Evolutionary conservation across 2,888 invertebrate species (phyloP), one percentile per base, ranked within the genome.

Genomic region (Lapara coniferarum): DNA sequence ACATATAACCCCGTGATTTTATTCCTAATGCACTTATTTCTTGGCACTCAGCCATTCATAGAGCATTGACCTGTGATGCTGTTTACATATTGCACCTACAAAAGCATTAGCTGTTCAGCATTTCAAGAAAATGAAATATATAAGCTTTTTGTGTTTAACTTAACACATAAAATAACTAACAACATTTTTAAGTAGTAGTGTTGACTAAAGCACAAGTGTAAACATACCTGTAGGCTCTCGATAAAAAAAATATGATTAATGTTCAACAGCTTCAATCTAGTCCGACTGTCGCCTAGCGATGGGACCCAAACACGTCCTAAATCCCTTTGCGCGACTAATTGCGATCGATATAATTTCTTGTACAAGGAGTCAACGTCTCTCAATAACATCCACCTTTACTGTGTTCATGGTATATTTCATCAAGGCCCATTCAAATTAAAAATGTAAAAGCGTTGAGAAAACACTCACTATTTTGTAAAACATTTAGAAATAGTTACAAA

Each of bases 241-340:
- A 51, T n/a, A 49, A 19, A n/a, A 14, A 57, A 49, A 14, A 49
- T 57, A 56, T 44, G 58, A 68, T 68, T 19, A 25, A 25, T 58
- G n/a, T 66, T 68, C 51, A 51, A 51, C 51, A 68, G 51, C 69
- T 78, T 77, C 73, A 79, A 74, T 80, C 78, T 76, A 77, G 73
- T 68, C 55, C 66, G 46, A n/a, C 19, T 79, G 89, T 91, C 89
- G 90, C 89, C 83, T 86, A 89, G 90, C 86, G 85, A 90, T 87
- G 75, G 71, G 68, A 72, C 72, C 71, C 87, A 88, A 90, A 91
- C 87, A 89, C 77, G 78, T 84, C 80, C 83, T 81, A 81, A 84
- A 83, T 84, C 78, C 75, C 75, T 79, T 72, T 77, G 69, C 49
- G 70, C 68, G 70, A 67, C 74, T 81, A 79, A 78, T 81, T 76